Conservation (phyloP, 2,797 vertebrate species). For the Echiichthys vipera region DNA sequence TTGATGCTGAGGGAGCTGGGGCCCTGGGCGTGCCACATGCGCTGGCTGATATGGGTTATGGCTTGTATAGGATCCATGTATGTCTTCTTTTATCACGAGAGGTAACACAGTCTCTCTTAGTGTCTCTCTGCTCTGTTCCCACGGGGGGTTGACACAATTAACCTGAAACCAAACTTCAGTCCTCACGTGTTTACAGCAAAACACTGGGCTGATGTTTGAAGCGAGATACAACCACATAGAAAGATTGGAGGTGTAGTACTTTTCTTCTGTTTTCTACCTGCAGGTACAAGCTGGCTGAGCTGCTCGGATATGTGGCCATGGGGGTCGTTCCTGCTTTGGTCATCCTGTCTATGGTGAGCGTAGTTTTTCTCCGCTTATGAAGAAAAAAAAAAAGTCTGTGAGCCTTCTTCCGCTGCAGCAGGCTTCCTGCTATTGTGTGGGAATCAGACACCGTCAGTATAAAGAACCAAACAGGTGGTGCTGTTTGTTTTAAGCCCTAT, state of each 20-base stretch:
- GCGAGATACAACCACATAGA: constrained; percentile 18
- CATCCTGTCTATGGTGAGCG: constrained; percentile 93
- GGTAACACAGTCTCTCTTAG: constrained; percentile 81
- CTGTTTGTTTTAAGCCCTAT: constrained; percentile 23
- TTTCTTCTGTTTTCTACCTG: constrained; percentile 23
- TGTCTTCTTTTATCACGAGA: constrained; percentile 94
- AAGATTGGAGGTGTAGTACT: constrained; percentile 12
- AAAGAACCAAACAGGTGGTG: constrained; percentile 6
- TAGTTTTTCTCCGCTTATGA: constrained; percentile 11
- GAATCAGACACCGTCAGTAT: constrained; percentile 5
- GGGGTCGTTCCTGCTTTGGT: constrained; percentile 91
- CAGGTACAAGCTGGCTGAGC: constrained; percentile 94
- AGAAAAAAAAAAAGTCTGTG: neutral
- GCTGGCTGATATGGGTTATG: constrained; percentile 98
- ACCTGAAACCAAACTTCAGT: constrained; percentile 33
- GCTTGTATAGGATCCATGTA: constrained; percentile 89
- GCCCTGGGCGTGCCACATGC: constrained; percentile 95
- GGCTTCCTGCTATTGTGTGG: constrained; percentile 55
- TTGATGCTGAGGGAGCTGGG: constrained; percentile 94
- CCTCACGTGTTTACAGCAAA: constrained; percentile 52
- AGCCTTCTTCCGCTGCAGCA: constrained; percentile 1
- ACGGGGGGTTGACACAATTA: neutral
- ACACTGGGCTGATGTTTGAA: constrained; percentile 31
- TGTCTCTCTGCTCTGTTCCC: neutral
- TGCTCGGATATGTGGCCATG: constrained; percentile 92